Base-by-base conservation (phyloP, 2,113 vertebrate genomes). In the Sprattus sprattus region DNA sequence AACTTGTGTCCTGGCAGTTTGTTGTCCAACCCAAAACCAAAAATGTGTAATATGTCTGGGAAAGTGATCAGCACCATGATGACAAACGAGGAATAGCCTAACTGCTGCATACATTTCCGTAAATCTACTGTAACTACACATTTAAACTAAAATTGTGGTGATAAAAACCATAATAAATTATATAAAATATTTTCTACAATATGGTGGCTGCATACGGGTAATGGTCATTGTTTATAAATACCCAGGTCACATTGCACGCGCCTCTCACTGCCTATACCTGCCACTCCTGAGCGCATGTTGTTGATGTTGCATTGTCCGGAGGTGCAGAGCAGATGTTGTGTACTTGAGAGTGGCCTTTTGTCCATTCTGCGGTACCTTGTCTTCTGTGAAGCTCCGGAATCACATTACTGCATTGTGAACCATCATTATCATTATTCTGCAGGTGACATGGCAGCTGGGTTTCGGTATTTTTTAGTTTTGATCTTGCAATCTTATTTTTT, bases 31-130 rank as follows among this genome's bases (percentile, higher is more conserved):
- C 50, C 50, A 67, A 84, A 87, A 87, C 83, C 45, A 47, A 84
- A 83, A 87, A 87, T 87, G 57, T 46, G 83, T 71, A 81, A 83
- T 50, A 85, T 82, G 87, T 86, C 89, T 90, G 88, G 85, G 82
- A 89, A 88, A 87, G 71, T 81, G 57, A 85, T 87, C 78, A 83
- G 85, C 81, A n/a, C 25, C n/a, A 71, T 13, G 64, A 71, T 71
- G 64, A 71, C 64, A 71, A 71, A 71, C 13, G 25, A 71, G 64
- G 25, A 71, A 71, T 71, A n/a, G n/a, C n/a, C n/a, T n/a, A 32
- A 28, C 28, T 71, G 64, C 64, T 32, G 64, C 10, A 32, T 71
- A 28, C 28, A 32, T 71, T 71, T 28, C 64, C 15, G 64, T 28
- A 54, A 32, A 71, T 71, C 64, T 32, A 71, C 64, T 71, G 25